These are phyloP conservation scores for Simalia tracyae DNA, from an alignment of 2,797 vertebrate species.

Conservation along the genomic window DNA sequence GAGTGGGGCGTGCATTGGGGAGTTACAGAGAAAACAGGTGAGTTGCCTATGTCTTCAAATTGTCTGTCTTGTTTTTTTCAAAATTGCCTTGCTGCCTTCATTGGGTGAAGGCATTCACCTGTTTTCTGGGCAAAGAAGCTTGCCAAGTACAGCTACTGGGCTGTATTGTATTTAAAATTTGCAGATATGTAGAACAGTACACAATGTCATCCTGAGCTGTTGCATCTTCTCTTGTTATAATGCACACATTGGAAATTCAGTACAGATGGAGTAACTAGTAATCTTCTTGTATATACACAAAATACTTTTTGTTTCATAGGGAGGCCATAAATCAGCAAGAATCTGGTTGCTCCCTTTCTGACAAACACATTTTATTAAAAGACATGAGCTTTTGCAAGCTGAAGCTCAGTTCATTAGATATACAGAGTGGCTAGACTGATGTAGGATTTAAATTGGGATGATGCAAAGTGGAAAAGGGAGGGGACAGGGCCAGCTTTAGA, in stretches of 20 bases:
- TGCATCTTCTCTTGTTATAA: too few relatives aligned
- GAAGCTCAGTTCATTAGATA: not conserved
- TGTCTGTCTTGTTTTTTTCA: too few relatives aligned
- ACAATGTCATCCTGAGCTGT: not conserved
- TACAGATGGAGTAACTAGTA: not conserved
- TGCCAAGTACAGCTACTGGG: not conserved
- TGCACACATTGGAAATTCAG: not conserved
- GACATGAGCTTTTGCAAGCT: not conserved
- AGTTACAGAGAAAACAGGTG: not conserved
- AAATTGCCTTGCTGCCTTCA: not conserved
- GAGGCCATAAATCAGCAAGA: not conserved
- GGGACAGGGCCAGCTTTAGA: too few relatives aligned
- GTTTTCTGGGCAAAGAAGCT: not conserved
- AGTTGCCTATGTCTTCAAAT: not conserved
- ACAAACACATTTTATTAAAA: not conserved
- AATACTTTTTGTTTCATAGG: not conserved
- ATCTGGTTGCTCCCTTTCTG: not conserved
- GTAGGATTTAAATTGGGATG: not conserved
- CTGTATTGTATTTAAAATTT: not conserved
- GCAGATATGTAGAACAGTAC: too few relatives aligned
- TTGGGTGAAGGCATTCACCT: not conserved
- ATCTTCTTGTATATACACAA: not conserved
- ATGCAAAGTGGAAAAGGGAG: not conserved
- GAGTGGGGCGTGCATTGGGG: not conserved
- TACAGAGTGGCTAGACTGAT: not conserved